These are phyloP conservation scores for Caenorhabditis sp. DNA, from an alignment of 2,888 invertebrate genomes.

Conservation along the genomic window DNA sequence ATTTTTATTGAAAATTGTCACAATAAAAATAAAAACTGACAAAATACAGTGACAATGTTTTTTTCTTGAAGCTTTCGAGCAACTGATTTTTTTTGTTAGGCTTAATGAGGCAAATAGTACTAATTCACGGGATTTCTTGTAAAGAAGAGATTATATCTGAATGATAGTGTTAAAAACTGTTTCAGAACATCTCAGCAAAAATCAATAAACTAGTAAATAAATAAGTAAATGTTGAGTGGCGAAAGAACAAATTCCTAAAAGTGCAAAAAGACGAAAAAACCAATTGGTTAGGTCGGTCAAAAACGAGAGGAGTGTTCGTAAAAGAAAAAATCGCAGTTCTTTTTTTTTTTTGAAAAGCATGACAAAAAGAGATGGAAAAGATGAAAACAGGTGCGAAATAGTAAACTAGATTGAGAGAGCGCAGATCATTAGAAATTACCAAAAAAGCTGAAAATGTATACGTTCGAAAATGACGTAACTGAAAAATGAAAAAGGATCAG, in stretches of 20 bases:
- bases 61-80: too few species aligned
- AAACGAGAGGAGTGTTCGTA: slow-evolving; percentile 6
- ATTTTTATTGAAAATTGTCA: too few species aligned
- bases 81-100: too few species aligned
- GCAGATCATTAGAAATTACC: not conserved
- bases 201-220: not conserved
- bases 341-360: not conserved
- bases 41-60: too few species aligned
- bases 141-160: too few species aligned
- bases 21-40: too few species aligned
- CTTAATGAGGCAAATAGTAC: too few species aligned
- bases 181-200: not conserved
- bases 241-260: slow-evolving; percentile 20
- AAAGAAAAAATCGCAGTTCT: not conserved
- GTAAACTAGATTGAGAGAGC: not conserved
- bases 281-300: not conserved
- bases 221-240: not conserved
- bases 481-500: too few species aligned
- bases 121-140: too few species aligned
- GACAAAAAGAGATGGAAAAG: not conserved
- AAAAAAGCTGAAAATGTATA: not conserved
- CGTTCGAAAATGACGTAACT: not conserved
- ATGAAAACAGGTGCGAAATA: not conserved
- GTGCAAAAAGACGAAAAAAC: slow-evolving; percentile 18
- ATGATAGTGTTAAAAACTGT: too few species aligned